Base-by-base conservation (phyloP, 1,140 invertebrate genomes). In the Philaenus spumarius region DNA sequence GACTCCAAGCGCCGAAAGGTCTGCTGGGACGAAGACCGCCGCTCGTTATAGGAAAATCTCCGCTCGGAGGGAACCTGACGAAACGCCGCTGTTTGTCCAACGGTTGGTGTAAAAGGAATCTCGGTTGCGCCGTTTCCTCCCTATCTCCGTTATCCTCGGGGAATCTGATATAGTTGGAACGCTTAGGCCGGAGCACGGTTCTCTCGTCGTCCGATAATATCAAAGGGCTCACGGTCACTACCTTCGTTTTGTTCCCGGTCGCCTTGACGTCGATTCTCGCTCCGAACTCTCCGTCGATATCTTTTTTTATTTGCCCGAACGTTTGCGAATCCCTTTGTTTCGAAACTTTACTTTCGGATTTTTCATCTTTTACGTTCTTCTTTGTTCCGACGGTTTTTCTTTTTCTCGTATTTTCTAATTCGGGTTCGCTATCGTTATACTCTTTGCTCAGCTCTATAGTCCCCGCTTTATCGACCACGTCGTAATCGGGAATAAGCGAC, bases 41-140 rank as follows among this genome's bases (percentile, higher is more conserved):
- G 6, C 50, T 35, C n/a, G 43, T 50, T 30, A 46, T 22, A 43
- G 52, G 39, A 24, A 58, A 58, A 35, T 58, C 56, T 26, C 34
- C 22, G 22, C 30, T 51, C 0, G 47, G 20, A 9, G 56, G 56
- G 23, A 58, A 58, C 15, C 56, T 23, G 6, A 58, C 56, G 37
- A 40, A 58, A 17, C 56, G 23, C n/a, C 56, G 26, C 2, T 58
- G 56, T 23, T 53, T 53, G 26, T 53, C 37, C 11, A 19, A 30
- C 22, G 20, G 20, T 19, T 53, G 37, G 2, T 22, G 3, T 11
- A 15, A 4, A 7, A 12, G 15, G 26, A n/a, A 30, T n/a, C 23
- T n/a, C 14, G 15, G 6, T 3, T 23, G 43, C 17, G 11, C 11
- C 3, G 19, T 12, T 2, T 20, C 14, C 12, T 46, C 19, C 19